These are phyloP conservation scores for Miichthys miiuy DNA, from an alignment of 2,797 vertebrate genomes.

Conservation along the genomic window DNA sequence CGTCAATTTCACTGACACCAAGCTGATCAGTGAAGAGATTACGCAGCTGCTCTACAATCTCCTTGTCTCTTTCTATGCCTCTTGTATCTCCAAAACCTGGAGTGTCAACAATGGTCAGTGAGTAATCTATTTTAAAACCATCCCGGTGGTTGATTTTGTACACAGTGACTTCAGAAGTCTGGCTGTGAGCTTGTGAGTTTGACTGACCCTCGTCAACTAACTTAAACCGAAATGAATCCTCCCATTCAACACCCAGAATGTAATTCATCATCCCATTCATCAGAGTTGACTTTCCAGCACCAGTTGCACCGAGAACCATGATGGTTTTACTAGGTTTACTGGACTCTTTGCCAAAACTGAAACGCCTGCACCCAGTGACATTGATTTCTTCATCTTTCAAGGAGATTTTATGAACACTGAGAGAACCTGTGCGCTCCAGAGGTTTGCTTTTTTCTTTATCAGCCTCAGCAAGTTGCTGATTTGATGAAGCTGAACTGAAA, in stretches of 20 bases:
- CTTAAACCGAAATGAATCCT: constrained; percentile 43
- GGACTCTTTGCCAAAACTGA: constrained; percentile 6
- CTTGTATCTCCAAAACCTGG: constrained; percentile 31
- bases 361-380: not conserved
- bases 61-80: not conserved
- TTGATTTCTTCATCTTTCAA: not conserved
- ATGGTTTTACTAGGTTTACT: not conserved
- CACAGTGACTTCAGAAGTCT: constrained; percentile 56
- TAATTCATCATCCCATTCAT: constrained; percentile 61
- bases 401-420: not conserved
- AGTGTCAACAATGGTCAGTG: constrained; percentile 69
- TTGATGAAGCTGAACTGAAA: too few species aligned
- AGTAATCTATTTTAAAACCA: constrained; percentile 22
- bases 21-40: constrained; percentile 4
- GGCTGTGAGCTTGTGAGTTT: constrained; percentile 49
- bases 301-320: constrained; percentile 46
- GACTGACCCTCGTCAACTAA: constrained; percentile 53
- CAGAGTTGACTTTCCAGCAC: constrained; percentile 18
- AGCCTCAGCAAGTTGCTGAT: constrained; percentile 9
- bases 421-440: accelerated
- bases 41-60: constrained; percentile 21
- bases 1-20: constrained; percentile 17
- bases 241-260: constrained; percentile 59
- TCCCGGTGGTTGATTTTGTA: constrained; percentile 52
- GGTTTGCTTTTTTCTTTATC: not conserved